Evolutionary conservation across 2,797 vertebrate genomes (phyloP).

Genomic region (Mormyrops attenuatus): DNA sequence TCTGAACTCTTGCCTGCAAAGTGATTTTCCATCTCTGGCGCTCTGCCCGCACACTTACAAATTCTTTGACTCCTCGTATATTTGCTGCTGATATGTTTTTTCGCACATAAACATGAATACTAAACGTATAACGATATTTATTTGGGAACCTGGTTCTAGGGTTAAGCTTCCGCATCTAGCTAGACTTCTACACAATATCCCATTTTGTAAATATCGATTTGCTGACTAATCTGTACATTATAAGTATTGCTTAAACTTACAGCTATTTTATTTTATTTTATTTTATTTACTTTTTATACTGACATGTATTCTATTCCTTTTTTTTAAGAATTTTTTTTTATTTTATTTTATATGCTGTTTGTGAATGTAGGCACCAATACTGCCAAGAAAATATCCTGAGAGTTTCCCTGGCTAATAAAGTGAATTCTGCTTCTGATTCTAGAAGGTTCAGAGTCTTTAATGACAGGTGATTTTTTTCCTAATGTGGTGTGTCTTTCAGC

Average conservation of each 20-base stretch:
- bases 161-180: background rate
- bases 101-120: background rate
- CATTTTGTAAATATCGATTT: background rate
- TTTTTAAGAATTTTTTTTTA: background rate
- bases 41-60: background rate
- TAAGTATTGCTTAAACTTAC: background rate
- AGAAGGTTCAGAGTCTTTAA: background rate
- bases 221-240: background rate
- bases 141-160: background rate
- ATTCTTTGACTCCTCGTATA: background rate
- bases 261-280: background rate
- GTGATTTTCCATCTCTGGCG: background rate
- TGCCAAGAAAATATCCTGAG: background rate
- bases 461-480: background rate
- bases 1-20: background rate
- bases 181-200: background rate
- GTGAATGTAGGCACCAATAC: background rate
- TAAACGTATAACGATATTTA: background rate
- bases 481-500: background rate
- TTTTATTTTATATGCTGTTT: background rate
- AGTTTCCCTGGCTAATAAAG: background rate
- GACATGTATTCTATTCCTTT: background rate
- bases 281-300: background rate
- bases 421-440: background rate
- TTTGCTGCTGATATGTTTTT: background rate